Conservation (phyloP, 2,113 vertebrate genomes). For the Megaceryle maxima region DNA sequence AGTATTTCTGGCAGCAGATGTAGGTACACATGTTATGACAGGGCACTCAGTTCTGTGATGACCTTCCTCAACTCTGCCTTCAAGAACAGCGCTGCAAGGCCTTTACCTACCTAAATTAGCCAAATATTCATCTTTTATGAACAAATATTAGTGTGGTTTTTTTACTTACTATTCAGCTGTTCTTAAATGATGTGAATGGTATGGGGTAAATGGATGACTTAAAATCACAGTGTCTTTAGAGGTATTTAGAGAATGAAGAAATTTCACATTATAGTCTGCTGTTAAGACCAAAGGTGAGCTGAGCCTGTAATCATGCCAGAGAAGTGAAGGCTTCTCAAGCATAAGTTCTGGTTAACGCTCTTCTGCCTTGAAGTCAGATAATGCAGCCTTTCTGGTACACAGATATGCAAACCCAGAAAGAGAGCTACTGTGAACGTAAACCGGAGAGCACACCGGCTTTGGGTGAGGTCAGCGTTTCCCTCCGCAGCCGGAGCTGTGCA, state of each 20-base stretch:
- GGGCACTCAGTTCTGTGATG: neutral
- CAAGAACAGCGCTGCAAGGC: neutral
- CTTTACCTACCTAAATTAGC: neutral
- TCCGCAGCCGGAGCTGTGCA: neutral
- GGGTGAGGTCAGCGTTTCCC: neutral
- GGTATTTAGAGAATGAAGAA: neutral
- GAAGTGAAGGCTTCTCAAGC: neutral
- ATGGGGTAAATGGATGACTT: neutral
- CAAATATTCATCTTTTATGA: slow-evolving; percentile 7
- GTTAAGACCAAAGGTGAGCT: neutral
- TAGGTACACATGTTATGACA: neutral
- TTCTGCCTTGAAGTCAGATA: neutral
- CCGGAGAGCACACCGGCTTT: neutral
- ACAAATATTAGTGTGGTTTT: neutral
- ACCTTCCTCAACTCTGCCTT: neutral
- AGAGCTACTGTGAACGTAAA: neutral
- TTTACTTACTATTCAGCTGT: neutral
- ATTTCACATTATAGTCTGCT: neutral
- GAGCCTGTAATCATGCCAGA: neutral
- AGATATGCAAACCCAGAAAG: neutral
- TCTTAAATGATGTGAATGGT: neutral
- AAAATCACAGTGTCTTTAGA: neutral
- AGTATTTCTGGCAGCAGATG: neutral
- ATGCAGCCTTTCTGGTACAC: neutral
- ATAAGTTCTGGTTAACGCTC: accelerated